These are phyloP conservation scores for Digitonthophagus gazella DNA, from an alignment of 2,888 invertebrate genomes.

Conservation along the genomic window DNA sequence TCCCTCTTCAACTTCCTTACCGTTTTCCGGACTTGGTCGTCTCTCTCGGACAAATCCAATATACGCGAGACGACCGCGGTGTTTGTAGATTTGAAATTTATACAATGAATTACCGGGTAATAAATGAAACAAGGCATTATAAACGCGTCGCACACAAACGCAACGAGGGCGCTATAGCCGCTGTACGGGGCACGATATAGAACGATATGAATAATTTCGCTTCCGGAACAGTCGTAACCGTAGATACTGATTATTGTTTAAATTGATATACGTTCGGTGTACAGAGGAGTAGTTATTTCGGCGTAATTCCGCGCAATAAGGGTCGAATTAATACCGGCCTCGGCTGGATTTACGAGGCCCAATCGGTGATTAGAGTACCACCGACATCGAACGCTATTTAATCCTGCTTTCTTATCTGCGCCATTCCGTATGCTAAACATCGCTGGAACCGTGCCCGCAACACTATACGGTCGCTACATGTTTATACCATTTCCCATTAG, in stretches of 20 bases:
- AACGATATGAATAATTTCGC: constrained; percentile 27
- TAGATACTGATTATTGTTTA: constrained; percentile 29
- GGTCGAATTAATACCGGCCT: constrained; percentile 23
- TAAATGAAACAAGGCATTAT: constrained; percentile 28
- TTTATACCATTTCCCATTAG: background rate
- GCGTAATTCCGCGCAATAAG: constrained; percentile 24
- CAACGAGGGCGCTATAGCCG: constrained; percentile 5
- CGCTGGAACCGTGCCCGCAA: constrained; percentile 7
- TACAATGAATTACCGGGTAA: constrained; percentile 26
- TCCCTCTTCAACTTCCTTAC: background rate
- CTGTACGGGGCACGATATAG: constrained; percentile 13
- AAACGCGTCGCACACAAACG: constrained; percentile 6
- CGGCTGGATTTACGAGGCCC: constrained; percentile 9
- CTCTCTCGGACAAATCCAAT: background rate
- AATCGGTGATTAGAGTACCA: constrained; percentile 14
- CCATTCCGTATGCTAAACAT: background rate
- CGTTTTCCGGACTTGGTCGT: background rate
- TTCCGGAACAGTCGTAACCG: constrained; percentile 22
- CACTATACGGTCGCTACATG: constrained; percentile 1
- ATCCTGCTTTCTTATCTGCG: constrained; percentile 11
- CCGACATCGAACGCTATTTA: constrained; percentile 1
- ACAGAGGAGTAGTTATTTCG: constrained; percentile 26
- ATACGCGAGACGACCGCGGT: constrained; percentile 4
- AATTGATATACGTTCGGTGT: constrained; percentile 27
- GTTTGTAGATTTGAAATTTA: constrained; percentile 26